Conservation (phyloP, 2,113 vertebrate genomes). For the Pachypanchax playfairii region DNA sequence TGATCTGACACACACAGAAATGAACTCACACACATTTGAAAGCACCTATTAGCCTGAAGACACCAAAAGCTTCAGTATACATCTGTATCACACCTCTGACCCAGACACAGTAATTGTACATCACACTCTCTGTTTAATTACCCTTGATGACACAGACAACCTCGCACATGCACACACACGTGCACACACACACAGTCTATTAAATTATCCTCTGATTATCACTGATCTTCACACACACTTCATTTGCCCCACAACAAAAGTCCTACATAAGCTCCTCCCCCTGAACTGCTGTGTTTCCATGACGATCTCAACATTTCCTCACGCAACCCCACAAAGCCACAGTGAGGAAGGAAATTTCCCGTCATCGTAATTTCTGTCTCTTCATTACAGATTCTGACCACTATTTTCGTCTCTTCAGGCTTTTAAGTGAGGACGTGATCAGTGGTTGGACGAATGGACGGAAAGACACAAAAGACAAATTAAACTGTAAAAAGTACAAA, state of each 20-base stretch:
- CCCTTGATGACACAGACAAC: slow-evolving; percentile 30
- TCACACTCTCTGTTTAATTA: slow-evolving; percentile 32
- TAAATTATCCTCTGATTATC: slow-evolving; percentile 55
- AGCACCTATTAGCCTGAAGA: slow-evolving; percentile 16
- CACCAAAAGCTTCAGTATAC: slow-evolving; percentile 32
- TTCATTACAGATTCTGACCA: slow-evolving; percentile 36
- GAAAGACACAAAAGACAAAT: background rate
- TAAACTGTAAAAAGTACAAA: slow-evolving; percentile 17
- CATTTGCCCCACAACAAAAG: slow-evolving; percentile 20
- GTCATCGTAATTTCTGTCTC: slow-evolving; percentile 40
- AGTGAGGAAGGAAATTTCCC: slow-evolving; percentile 46
- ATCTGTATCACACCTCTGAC: slow-evolving; percentile 33
- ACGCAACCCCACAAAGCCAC: slow-evolving; percentile 23
- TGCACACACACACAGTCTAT: slow-evolving; percentile 36
- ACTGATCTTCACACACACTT: slow-evolving; percentile 19
- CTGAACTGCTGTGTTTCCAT: slow-evolving; percentile 62
- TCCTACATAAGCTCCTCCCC: background rate
- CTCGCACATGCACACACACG: slow-evolving; percentile 32
- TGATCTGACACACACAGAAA: background rate
- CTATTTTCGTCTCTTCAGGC: slow-evolving; percentile 43
- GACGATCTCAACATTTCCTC: slow-evolving; percentile 65
- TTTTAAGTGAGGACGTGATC: slow-evolving; percentile 50
- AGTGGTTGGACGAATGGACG: background rate
- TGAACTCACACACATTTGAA: background rate
- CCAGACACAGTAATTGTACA: background rate